Evolutionary conservation across 1,140 invertebrate species (phyloP).

Genomic region (Zaprionus kolodkinae): DNA sequence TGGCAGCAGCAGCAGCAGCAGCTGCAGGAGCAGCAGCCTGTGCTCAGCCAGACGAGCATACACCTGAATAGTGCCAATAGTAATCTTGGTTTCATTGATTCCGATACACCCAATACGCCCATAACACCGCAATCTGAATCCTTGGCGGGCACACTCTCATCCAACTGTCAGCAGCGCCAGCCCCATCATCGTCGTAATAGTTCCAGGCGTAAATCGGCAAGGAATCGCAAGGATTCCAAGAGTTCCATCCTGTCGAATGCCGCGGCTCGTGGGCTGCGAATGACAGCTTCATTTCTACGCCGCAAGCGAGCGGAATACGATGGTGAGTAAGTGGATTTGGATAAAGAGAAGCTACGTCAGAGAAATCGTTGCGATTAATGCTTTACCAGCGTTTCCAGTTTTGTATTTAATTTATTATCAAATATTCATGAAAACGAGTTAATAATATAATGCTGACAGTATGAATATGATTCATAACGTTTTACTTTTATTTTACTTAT

Average conservation of each 20-base stretch:
- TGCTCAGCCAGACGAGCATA: slow-evolving; percentile 63
- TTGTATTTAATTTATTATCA: too few species aligned
- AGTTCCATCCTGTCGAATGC: slow-evolving; percentile 70
- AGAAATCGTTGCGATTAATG: too few species aligned
- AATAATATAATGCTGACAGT: too few species aligned
- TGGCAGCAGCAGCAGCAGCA: too few species aligned
- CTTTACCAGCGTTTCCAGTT: too few species aligned
- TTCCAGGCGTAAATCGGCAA: slow-evolving; percentile 33
- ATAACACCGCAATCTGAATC: slow-evolving; percentile 56
- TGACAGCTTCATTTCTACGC: slow-evolving; percentile 75
- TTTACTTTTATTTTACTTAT: too few species aligned
- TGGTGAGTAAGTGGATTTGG: slow-evolving; percentile 60
- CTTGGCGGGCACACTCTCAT: slow-evolving; percentile 61
- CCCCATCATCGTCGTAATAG: slow-evolving; percentile 15
- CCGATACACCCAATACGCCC: slow-evolving; percentile 75
- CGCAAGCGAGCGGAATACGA: slow-evolving; percentile 74
- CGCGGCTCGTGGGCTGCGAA: slow-evolving; percentile 62
- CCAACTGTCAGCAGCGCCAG: slow-evolving; percentile 23
- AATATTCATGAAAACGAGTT: too few species aligned
- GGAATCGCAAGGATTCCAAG: slow-evolving; percentile 71
- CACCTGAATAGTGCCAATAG: slow-evolving; percentile 80
- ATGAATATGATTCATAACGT: too few species aligned
- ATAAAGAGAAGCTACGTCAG: too few species aligned
- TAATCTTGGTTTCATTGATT: slow-evolving; percentile 79
- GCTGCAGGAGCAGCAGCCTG: slow-evolving; percentile 11